A percentile compares a stretch with the other conserved stretches of the same genome.
phyloP scores from a whole-genome alignment of 2,797 vertebrate species.

The Oryzias sinensis region DNA sequence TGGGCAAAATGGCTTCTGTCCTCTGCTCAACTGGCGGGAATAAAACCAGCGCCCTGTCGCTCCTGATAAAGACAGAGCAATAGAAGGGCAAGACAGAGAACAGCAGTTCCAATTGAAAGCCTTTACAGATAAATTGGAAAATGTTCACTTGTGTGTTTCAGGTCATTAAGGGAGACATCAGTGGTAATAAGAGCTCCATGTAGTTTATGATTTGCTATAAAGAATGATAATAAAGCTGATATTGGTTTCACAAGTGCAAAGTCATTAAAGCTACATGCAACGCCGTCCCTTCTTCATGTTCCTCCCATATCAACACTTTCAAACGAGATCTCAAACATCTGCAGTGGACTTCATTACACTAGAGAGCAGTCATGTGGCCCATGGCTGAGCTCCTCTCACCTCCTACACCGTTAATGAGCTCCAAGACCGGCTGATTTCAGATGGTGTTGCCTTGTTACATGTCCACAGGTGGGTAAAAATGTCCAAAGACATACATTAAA shows the following conservation, averaged over 20 bases:
- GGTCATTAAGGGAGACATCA: conserved; percentile 63
- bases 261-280: conserved; percentile 12
- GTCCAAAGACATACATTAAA: no score
- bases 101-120: conserved; percentile 46
- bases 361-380: not conserved
- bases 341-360: conserved; percentile 6
- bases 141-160: conserved; percentile 50
- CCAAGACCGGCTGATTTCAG: no score
- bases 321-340: not conserved
- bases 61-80: conserved; percentile 16
- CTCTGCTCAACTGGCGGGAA: conserved; percentile 61
- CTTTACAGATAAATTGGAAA: conserved; percentile 54
- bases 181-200: conserved; percentile 31
- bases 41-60: conserved; percentile 43
- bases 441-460: no score
- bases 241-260: conserved; percentile 20
- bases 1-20: conserved; percentile 59
- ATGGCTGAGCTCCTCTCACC: not conserved
- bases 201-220: conserved; percentile 25
- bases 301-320: not conserved
- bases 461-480: no score
- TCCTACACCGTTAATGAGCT: no score
- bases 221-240: conserved; percentile 19
- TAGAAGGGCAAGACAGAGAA: conserved; percentile 24
- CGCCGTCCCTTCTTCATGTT: not conserved